Evolutionary conservation across 1,140 invertebrate genomes (phyloP).

Genomic region (Plutomurus gul): DNA sequence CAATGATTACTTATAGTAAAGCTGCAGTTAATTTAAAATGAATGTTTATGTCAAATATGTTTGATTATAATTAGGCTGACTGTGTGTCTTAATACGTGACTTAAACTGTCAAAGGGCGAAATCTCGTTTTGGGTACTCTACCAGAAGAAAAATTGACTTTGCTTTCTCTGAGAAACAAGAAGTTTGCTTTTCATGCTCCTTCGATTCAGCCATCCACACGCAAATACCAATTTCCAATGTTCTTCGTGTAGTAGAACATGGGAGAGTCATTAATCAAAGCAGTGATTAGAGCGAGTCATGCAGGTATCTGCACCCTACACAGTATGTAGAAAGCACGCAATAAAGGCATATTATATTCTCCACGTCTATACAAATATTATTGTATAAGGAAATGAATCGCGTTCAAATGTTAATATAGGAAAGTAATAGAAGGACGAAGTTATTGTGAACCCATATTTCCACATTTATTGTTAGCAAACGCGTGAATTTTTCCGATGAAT

Average conservation of each 20-base stretch:
- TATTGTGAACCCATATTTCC: no score
- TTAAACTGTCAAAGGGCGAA: slow-evolving; percentile 17
- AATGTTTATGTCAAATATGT: no score
- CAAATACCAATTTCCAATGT: slow-evolving; percentile 7
- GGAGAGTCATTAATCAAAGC: not conserved
- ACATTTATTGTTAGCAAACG: no score
- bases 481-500: no score
- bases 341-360: not conserved
- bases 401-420: no score
- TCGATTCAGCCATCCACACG: not conserved
- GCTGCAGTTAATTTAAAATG: no score
- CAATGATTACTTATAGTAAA: no score
- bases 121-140: no score
- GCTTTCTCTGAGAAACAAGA: not conserved
- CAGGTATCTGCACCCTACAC: not conserved
- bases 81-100: slow-evolving; percentile 11
- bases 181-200: not conserved
- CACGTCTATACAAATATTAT: no score
- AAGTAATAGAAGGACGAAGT: no score
- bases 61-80: slow-evolving; percentile 4
- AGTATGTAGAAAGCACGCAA: not conserved
- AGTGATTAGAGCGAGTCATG: slow-evolving; percentile 3
- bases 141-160: not conserved
- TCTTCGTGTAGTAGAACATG: not conserved
- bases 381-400: no score